Evolutionary conservation across 2,888 invertebrate genomes (phyloP), one percentile per base, ranked within the genome.

Genomic region (Helleia helle): DNA sequence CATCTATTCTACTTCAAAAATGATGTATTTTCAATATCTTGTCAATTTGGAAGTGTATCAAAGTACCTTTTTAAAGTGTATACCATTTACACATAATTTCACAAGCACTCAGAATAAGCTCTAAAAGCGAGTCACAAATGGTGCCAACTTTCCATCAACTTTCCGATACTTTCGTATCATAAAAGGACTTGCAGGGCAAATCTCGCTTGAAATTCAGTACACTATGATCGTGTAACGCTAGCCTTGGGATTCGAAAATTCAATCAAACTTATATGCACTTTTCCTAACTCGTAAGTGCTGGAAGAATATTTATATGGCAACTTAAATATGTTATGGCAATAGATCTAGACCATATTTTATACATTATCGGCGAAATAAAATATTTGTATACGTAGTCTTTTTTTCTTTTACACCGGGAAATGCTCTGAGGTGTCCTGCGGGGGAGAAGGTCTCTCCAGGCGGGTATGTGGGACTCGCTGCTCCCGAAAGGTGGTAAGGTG

Each of bases 151-250:
- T 46, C 52, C 54, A 42, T 42, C 49, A 57, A 58, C 54, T 58
- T 58, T 46, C 52, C 54, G 50, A 62, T 50, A 62, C 56, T 64
- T 65, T 45, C 47, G 40, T 44, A 60, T 55, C 56, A 59, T 18
- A 18, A 40, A 34, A 31, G 29, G 36, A 41, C 36, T 36, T 31
- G 25, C 41, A 58, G 52, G 54, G 56, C 46, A 63, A 65, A 67
- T 66, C 58, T 54, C 40, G 42, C 44, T 50, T 54, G 48, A 56
- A 58, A 60, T 61, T 58, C 50, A 44, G 42, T 41, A 38, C 41
- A 40, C 27, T 41, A 40, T 44, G 41, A 43, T 41, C 37, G 37
- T 38, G 39, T 43, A 25, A 36, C 34, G 15, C 12, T 15, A 40
- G 37, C 36, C 29, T 38, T 7, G 34, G 24, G 25, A 40, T 31